A percentile compares a stretch with the other conserved stretches of the same genome.
These are phyloP conservation scores for Nomada ruficornis DNA, from an alignment of 2,888 invertebrate genomes.

Conservation along the genomic window DNA sequence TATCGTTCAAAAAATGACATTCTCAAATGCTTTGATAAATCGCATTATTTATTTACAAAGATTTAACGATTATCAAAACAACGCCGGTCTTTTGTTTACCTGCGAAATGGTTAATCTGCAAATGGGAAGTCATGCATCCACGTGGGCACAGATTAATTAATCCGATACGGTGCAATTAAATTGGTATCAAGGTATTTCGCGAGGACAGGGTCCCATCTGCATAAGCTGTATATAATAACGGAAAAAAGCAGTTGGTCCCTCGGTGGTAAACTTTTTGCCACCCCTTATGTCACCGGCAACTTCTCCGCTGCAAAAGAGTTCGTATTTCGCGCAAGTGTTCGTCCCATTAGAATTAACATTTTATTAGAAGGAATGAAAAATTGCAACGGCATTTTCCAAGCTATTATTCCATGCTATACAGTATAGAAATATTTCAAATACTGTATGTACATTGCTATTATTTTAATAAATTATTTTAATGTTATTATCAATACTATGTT, in stretches of 20 bases:
- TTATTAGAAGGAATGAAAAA: background rate
- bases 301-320: constrained; percentile 15
- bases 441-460: too few relatives aligned
- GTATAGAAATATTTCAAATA: too few relatives aligned
- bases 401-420: too few relatives aligned
- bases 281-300: constrained; percentile 35
- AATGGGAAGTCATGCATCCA: constrained; percentile 31
- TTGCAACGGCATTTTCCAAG: too few relatives aligned
- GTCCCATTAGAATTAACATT: background rate
- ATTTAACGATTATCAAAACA: too few relatives aligned
- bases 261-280: constrained; percentile 59
- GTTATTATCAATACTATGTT: too few relatives aligned
- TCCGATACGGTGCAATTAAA: constrained; percentile 77
- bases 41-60: too few relatives aligned
- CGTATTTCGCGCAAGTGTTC: background rate
- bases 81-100: background rate
- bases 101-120: constrained; percentile 6
- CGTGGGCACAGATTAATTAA: constrained; percentile 62
- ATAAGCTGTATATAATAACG: constrained; percentile 82
- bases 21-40: too few relatives aligned
- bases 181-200: constrained; percentile 76
- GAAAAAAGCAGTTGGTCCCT: constrained; percentile 54
- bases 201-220: constrained; percentile 74
- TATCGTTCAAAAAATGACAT: too few relatives aligned
- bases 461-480: too few relatives aligned